Evolutionary conservation across 2,888 invertebrate species (phyloP).

Genomic region (Heliothis peltigera): DNA sequence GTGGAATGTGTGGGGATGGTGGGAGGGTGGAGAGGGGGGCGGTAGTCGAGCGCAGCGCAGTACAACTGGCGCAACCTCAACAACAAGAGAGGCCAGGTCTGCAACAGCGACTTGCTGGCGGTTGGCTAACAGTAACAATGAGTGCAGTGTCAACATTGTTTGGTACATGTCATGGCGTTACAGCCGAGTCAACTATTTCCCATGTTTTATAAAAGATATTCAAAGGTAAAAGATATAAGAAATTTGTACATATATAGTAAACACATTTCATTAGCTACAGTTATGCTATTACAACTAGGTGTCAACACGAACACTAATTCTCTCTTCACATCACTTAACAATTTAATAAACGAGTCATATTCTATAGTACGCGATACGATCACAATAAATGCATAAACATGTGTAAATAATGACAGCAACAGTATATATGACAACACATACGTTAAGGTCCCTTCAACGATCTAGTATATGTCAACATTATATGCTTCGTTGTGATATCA

Average conservation of each 20-base stretch:
- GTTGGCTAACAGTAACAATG: too few species aligned
- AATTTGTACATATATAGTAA: conserved; percentile 22
- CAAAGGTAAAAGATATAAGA: too few species aligned
- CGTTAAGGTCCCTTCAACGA: conserved; percentile 36
- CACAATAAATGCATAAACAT: conserved; percentile 31
- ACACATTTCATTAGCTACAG: conserved; percentile 39
- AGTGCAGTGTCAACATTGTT: too few species aligned
- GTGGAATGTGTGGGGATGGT: conserved; percentile 52
- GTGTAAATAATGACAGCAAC: conserved; percentile 26
- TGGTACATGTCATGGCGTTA: too few species aligned
- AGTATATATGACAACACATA: conserved; percentile 30
- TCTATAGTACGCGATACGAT: conserved; percentile 12
- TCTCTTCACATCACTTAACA: conserved; percentile 49
- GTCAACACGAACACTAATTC: conserved; percentile 48
- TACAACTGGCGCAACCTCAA: too few species aligned
- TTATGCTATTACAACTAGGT: conserved; percentile 25
- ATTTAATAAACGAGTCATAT: conserved; percentile 29
- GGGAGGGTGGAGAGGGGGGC: not conserved
- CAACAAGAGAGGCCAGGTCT: too few species aligned
- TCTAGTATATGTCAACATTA: conserved; percentile 34
- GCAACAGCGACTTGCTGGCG: too few species aligned
- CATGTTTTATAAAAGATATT: too few species aligned
- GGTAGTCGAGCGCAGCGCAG: too few species aligned
- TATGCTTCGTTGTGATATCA: conserved; percentile 62
- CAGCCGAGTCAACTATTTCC: too few species aligned